Conservation (phyloP, 2,797 vertebrate genomes). For the Petrocephalus sullivani region DNA sequence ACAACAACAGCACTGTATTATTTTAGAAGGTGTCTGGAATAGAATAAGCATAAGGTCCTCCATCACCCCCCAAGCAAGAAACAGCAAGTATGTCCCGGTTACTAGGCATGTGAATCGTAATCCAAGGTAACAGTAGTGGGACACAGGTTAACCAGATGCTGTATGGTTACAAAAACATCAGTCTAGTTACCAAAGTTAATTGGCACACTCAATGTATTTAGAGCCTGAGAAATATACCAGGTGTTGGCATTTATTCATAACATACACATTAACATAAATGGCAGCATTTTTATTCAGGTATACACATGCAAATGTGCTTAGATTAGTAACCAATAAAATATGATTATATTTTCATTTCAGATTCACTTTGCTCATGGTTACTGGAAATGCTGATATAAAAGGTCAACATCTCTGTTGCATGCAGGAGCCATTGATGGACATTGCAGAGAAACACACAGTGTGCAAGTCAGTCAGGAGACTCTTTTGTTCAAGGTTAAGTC, state of each 20-base stretch:
- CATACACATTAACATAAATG: background rate
- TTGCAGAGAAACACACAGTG: background rate
- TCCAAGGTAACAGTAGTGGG: background rate
- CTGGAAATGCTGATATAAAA: background rate
- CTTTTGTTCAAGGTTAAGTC: slow-evolving; percentile 31
- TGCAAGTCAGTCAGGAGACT: background rate
- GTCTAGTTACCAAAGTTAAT: too few relatives aligned
- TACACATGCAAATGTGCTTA: background rate
- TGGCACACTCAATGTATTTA: background rate
- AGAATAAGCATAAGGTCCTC: background rate
- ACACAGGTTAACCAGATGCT: background rate
- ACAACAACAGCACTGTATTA: background rate
- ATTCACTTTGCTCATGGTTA: background rate
- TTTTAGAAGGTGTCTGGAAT: background rate
- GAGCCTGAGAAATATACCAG: background rate
- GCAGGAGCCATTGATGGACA: background rate
- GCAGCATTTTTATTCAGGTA: background rate
- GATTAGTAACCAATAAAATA: background rate
- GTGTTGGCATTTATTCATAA: background rate
- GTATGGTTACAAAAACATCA: background rate
- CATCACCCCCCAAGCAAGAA: background rate
- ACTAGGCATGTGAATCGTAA: background rate
- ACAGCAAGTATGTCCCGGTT: background rate
- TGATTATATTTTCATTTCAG: background rate
- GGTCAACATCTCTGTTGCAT: background rate